Evolutionary conservation across 2,888 invertebrate species (phyloP).

Genomic region (Eupeodes luniger): DNA sequence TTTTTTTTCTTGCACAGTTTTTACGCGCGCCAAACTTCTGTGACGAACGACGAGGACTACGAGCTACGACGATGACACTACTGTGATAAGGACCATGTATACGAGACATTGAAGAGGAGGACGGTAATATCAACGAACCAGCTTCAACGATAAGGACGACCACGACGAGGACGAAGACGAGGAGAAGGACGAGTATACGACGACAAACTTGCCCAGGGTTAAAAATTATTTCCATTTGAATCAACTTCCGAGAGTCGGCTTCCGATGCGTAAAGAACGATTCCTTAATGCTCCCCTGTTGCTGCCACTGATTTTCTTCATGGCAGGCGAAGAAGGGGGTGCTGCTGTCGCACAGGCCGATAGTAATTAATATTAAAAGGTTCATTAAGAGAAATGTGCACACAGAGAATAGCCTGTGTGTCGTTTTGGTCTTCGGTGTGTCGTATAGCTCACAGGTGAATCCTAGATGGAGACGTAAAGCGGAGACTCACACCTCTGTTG

Average conservation of each 20-base stretch:
- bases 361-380: slow-evolving; percentile 79
- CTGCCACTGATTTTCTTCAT: slow-evolving; percentile 52
- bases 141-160: slow-evolving; percentile 5
- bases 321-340: slow-evolving; percentile 7
- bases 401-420: slow-evolving; percentile 69
- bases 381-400: slow-evolving; percentile 78
- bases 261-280: slow-evolving; percentile 69
- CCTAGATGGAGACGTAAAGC: slow-evolving; percentile 36
- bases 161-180: slow-evolving; percentile 20
- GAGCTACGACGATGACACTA: slow-evolving; percentile 12
- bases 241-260: slow-evolving; percentile 73
- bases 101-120: slow-evolving; percentile 32
- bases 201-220: slow-evolving; percentile 74
- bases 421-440: slow-evolving; percentile 30
- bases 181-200: slow-evolving; percentile 26
- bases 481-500: slow-evolving; percentile 55
- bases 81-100: slow-evolving; percentile 44
- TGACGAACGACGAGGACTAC: slow-evolving; percentile 67
- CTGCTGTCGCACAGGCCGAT: slow-evolving; percentile 74
- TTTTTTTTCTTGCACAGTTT: slow-evolving; percentile 39
- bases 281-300: slow-evolving; percentile 67
- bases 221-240: slow-evolving; percentile 76
- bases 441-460: slow-evolving; percentile 4
- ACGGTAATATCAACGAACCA: slow-evolving; percentile 8
- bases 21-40: slow-evolving; percentile 57